phyloP scores from a whole-genome alignment of 1,140 invertebrate genomes.

The Bombus vancouverensis region DNA sequence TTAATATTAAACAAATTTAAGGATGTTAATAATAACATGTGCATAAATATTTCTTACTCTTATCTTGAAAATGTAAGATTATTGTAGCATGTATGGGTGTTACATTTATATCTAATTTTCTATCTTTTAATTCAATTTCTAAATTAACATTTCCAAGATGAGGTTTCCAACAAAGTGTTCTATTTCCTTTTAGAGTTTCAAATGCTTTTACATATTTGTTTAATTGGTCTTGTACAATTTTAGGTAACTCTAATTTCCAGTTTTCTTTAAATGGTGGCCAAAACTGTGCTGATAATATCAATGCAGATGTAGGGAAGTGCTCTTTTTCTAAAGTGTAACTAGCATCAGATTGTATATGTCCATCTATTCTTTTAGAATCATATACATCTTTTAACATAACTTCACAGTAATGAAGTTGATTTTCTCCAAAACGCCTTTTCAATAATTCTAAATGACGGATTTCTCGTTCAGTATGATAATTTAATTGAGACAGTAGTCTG shows the following conservation, averaged over 20 bases:
- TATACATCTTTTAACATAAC: constrained; percentile 99
- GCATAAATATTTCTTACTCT: constrained; percentile 84
- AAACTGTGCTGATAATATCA: constrained; percentile 98
- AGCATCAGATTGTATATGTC: constrained; percentile 90
- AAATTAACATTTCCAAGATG: constrained; percentile 96
- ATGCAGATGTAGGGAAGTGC: constrained; percentile 89
- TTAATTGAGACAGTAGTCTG: constrained; percentile 92
- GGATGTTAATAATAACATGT: background rate
- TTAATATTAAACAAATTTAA: background rate
- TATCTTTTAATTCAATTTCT: constrained; percentile 94
- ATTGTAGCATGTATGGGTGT: constrained; percentile 97
- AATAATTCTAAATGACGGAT: constrained; percentile 97
- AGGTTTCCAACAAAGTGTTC: constrained; percentile 96
- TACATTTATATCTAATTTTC: constrained; percentile 92
- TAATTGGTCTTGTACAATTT: constrained; percentile 90
- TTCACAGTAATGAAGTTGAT: constrained; percentile 98
- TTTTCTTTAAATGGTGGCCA: constrained; percentile 99
- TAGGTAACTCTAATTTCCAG: constrained; percentile 92
- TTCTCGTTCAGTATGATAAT: constrained; percentile 96
- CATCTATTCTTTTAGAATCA: constrained; percentile 94
- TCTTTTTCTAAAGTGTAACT: constrained; percentile 84
- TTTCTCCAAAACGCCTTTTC: constrained; percentile 97
- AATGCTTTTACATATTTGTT: constrained; percentile 95
- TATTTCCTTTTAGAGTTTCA: constrained; percentile 96
- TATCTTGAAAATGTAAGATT: constrained; percentile 96